Conservation (phyloP, 2,113 vertebrate species). For the Microcebus murinus region DNA sequence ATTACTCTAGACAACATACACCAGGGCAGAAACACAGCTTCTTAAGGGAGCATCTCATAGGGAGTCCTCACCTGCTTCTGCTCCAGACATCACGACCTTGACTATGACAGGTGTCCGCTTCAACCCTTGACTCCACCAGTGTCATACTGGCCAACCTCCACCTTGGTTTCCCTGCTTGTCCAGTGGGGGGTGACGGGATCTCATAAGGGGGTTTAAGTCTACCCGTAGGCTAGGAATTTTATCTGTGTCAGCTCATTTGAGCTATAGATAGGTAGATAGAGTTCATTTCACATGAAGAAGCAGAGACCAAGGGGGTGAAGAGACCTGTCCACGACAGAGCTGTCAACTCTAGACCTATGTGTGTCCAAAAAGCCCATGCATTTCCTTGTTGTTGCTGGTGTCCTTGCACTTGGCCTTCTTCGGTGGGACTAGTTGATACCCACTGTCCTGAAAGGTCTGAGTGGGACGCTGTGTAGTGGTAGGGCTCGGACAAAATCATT, state of each 20-base stretch:
- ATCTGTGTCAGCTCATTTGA: background rate
- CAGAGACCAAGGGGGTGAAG: background rate
- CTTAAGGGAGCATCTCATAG: rapidly evolving
- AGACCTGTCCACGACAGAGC: background rate
- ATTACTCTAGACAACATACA: background rate
- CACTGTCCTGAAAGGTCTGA: background rate
- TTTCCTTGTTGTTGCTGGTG: background rate
- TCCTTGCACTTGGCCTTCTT: rapidly evolving
- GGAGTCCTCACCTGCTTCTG: rapidly evolving
- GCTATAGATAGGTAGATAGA: too few relatives aligned
- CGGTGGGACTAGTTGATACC: rapidly evolving
- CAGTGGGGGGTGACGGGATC: background rate
- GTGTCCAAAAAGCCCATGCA: rapidly evolving
- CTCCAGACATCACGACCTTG: too few relatives aligned
- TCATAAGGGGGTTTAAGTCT: rapidly evolving
- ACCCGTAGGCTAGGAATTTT: background rate
- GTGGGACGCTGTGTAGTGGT: rapidly evolving
- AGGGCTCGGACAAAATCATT: background rate
- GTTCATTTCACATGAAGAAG: background rate
- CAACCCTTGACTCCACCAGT: too few relatives aligned
- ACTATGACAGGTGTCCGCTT: rapidly evolving
- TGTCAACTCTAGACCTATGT: background rate
- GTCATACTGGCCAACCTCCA: rapidly evolving
- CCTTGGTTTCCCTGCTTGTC: too few relatives aligned
- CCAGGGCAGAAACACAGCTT: background rate